Conservation (phyloP, 2,113 vertebrate species). For the Clinocottus analis region DNA sequence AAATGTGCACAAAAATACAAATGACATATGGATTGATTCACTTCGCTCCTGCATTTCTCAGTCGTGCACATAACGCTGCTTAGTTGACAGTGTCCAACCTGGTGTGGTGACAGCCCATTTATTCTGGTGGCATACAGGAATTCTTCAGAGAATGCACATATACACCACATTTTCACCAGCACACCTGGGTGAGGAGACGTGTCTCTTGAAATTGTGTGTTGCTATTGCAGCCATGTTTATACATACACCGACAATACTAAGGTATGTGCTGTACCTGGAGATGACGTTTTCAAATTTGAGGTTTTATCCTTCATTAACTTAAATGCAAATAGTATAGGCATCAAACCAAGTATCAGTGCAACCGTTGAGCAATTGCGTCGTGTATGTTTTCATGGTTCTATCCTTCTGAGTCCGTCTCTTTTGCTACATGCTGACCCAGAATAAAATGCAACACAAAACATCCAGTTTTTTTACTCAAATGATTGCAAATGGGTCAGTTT, state of each 20-base stretch:
- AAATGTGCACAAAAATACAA: background rate
- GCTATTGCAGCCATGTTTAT: too few species aligned
- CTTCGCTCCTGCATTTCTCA: conserved; percentile 27
- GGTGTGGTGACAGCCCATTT: conserved; percentile 54
- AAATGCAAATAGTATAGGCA: conserved; percentile 6
- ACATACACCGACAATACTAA: too few species aligned
- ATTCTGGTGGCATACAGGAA: conserved; percentile 43
- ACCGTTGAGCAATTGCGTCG: background rate
- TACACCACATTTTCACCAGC: conserved; percentile 25
- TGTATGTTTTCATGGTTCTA: background rate
- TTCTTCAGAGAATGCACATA: conserved; percentile 37
- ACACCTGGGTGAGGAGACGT: conserved; percentile 28
- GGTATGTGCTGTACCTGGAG: background rate
- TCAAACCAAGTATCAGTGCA: background rate
- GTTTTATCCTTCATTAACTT: background rate
- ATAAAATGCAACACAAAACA: background rate
- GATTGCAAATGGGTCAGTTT: background rate
- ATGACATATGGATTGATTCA: conserved; percentile 50
- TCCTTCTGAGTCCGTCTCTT: background rate
- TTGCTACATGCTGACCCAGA: background rate
- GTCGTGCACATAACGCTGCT: conserved; percentile 9
- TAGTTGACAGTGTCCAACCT: conserved; percentile 46
- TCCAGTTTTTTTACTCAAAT: background rate
- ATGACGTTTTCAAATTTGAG: background rate
- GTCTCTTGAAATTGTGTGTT: conserved; percentile 13